phyloP scores from a whole-genome alignment of 2,888 invertebrate genomes.

The Cephus runcator region DNA sequence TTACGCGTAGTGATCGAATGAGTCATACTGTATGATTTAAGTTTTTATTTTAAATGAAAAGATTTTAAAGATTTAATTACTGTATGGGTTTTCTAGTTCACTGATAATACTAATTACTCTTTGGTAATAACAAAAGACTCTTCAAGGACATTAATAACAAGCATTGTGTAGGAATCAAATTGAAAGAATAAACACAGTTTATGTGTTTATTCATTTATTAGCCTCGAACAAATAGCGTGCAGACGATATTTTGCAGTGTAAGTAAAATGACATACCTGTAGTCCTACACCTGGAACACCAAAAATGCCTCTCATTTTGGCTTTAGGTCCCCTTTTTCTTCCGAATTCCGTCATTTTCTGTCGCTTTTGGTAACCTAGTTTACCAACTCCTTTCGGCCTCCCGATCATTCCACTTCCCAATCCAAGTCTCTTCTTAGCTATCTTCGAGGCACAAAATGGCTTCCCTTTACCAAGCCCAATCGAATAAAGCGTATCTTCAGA shows the following conservation, averaged over 20 bases:
- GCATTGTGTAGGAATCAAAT: neutral
- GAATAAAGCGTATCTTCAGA: slow-evolving; percentile 65
- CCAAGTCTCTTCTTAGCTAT: slow-evolving; percentile 83
- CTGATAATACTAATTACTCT: neutral
- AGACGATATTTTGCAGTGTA: neutral
- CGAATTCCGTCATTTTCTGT: slow-evolving; percentile 79
- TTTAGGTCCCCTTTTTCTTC: slow-evolving; percentile 86
- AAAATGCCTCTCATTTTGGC: slow-evolving; percentile 89
- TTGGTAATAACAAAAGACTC: neutral
- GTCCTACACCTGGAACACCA: slow-evolving; percentile 81
- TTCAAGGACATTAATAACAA: neutral
- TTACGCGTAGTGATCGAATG: neutral
- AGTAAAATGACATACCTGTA: slow-evolving; percentile 67
- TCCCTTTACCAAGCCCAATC: slow-evolving; percentile 82
- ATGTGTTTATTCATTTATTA: neutral
- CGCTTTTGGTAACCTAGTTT: slow-evolving; percentile 81
- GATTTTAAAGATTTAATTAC: neutral
- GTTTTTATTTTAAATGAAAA: neutral
- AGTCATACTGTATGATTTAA: neutral
- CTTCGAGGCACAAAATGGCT: slow-evolving; percentile 80
- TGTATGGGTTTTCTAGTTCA: neutral
- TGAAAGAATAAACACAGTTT: neutral
- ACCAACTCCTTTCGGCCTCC: slow-evolving; percentile 76
- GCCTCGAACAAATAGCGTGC: neutral
- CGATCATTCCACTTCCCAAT: slow-evolving; percentile 66